Evolutionary conservation across 2,113 vertebrate species (phyloP).

Genomic region (Silurus glanis): DNA sequence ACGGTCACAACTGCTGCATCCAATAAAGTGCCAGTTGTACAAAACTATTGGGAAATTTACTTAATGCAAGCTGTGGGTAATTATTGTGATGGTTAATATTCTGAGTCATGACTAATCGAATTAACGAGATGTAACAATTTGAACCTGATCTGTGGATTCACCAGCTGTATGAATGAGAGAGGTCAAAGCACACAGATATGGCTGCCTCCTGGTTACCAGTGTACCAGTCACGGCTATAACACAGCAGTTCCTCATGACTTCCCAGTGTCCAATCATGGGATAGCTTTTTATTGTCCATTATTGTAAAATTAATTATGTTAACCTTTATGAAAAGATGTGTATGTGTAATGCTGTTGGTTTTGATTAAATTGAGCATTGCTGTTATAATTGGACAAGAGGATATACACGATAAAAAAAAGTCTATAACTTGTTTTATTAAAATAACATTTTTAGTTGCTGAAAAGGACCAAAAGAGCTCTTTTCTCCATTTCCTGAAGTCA

Average conservation of each 20-base stretch:
- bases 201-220: conserved; percentile 66
- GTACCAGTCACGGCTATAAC: conserved; percentile 66
- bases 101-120: conserved; percentile 71
- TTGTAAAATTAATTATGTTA: conserved; percentile 58
- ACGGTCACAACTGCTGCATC: conserved; percentile 90
- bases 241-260: conserved; percentile 67
- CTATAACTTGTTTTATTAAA: conserved; percentile 44
- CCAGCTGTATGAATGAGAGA: conserved; percentile 73
- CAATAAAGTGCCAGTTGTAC: conserved; percentile 76
- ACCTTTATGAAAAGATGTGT: conserved; percentile 58
- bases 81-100: conserved; percentile 77
- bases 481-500: conserved; percentile 62
- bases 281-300: conserved; percentile 60
- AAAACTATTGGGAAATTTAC: conserved; percentile 63
- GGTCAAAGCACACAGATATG: conserved; percentile 76
- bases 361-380: conserved; percentile 58
- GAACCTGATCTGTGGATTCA: conserved; percentile 73
- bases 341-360: conserved; percentile 57
- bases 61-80: conserved; percentile 70
- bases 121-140: conserved; percentile 67
- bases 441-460: conserved; percentile 53
- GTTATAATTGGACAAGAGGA: conserved; percentile 57
- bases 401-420: conserved; percentile 9
- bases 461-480: conserved; percentile 62
- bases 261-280: conserved; percentile 65